These are phyloP conservation scores for Gadopsis bispinosus DNA, from an alignment of 2,797 vertebrate species.

Conservation along the genomic window DNA sequence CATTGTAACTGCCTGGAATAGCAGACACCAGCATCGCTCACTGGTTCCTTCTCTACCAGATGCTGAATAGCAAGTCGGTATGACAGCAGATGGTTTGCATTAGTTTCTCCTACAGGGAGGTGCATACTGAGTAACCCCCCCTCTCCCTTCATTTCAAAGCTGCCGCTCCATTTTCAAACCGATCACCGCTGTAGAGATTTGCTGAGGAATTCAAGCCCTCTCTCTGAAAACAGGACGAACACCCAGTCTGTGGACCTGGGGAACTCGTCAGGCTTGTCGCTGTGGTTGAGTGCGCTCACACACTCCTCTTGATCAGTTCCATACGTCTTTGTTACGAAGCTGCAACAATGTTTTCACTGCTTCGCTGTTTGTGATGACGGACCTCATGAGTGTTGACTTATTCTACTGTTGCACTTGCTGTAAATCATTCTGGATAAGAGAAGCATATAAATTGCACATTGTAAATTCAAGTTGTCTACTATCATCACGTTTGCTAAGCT, in stretches of 20 bases:
- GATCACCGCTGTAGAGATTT: constrained; percentile 75
- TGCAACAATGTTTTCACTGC: constrained; percentile 32
- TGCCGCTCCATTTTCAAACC: constrained; percentile 76
- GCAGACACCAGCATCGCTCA: constrained; percentile 82
- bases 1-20: constrained; percentile 77
- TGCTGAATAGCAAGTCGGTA: constrained; percentile 82
- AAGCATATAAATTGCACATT: constrained; percentile 14
- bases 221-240: constrained; percentile 73
- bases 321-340: constrained; percentile 45
- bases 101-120: constrained; percentile 82
- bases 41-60: constrained; percentile 81
- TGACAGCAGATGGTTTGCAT: constrained; percentile 90
- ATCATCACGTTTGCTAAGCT: constrained; percentile 7
- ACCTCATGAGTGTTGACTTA: constrained; percentile 26
- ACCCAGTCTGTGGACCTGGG: constrained; percentile 72
- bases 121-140: constrained; percentile 84
- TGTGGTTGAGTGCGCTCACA: constrained; percentile 50
- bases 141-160: constrained; percentile 72
- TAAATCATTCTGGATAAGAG: constrained; percentile 39
- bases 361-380: constrained; percentile 43
- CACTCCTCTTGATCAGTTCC: constrained; percentile 46
- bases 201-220: constrained; percentile 74
- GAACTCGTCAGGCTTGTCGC: constrained; percentile 78
- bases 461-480: constrained; percentile 25
- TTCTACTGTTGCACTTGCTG: constrained; percentile 34